Base-by-base conservation (phyloP, 2,888 invertebrate genomes). In the Eumacrocentrus americanus region DNA sequence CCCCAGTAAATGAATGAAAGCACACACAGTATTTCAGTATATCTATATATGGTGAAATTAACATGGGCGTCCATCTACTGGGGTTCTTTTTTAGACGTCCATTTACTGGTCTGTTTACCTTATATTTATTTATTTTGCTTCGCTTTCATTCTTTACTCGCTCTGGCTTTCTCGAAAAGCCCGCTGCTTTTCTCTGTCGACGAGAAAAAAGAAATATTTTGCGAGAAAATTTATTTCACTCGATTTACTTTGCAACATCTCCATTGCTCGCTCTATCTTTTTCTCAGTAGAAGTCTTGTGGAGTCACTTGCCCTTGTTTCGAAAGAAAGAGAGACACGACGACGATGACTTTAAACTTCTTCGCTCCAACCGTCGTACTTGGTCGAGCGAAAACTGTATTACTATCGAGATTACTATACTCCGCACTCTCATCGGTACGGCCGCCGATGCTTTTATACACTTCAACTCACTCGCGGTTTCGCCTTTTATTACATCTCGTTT, bases 211-310 rank as follows among this genome's bases (percentile, higher is more conserved):
- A 42, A 34, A 54, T 47, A 47, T 46, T 60, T 48, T 34, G 14
- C 47, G 20, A 44, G 22, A 42, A 22, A 40, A 50, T 54, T 60
- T 48, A 60, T 50, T 29, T 55, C 50, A 50, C 35, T 54, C 40
- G 42, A 60, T 50, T 60, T 60, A 44, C 40, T 34, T 20, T 37
- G 20, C 40, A 44, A 50, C 48, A 48, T 59, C 40, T 59, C 44
- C 47, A 59, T 53, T 25, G 6, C 47, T 35, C 12, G 25, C 18
- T 44, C 25, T 34, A 11, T n/a, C 11, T 22, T 38, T 3, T 14
- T 16, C 16, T 48, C 22, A 14, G 7, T n/a, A n/a, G n/a, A n/a
- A n/a, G n/a, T n/a, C 18, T 16, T 16, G 4, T 12, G 14, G 11
- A 4, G 16, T 40, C 40, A 40, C 48, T 12, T 22, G 35, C n/a